A percentile compares a stretch with the other conserved stretches of the same genome.
Conservation (phyloP, 2,113 vertebrate species). For the Phrynosoma platyrhinos region DNA sequence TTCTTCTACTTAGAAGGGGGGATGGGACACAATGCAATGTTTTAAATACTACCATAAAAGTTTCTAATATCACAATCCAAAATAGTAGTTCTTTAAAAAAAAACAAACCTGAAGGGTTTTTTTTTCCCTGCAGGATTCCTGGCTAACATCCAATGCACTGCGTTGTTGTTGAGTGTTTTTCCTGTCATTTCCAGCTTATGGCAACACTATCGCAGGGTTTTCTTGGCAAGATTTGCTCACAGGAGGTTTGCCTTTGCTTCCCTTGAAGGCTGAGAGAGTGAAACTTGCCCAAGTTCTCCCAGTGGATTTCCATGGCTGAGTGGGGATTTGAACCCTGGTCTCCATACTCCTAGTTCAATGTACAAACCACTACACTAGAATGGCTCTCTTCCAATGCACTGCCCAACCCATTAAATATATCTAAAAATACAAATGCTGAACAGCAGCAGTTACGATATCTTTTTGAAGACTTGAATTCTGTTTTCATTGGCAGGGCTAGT, state of each 20-base stretch:
- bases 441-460: background rate
- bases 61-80: background rate
- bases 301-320: too few species aligned
- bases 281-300: too few species aligned
- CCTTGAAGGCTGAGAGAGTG: too few species aligned
- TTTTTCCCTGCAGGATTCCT: background rate
- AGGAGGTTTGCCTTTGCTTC: too few species aligned
- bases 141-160: background rate
- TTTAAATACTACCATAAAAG: background rate
- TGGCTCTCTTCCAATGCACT: background rate
- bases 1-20: background rate
- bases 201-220: too few species aligned
- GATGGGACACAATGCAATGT: background rate
- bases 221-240: too few species aligned
- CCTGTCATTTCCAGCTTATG: too few species aligned
- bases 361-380: too few species aligned
- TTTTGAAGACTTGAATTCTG: constrained; percentile 2
- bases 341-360: too few species aligned
- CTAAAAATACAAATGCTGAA: background rate
- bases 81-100: background rate
- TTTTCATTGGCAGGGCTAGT: background rate
- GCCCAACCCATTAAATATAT: background rate
- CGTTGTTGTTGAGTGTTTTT: too few species aligned
- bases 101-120: background rate
- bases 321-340: too few species aligned